Conservation (phyloP, 2,797 vertebrate genomes). For the Phoxinus dragarum region DNA sequence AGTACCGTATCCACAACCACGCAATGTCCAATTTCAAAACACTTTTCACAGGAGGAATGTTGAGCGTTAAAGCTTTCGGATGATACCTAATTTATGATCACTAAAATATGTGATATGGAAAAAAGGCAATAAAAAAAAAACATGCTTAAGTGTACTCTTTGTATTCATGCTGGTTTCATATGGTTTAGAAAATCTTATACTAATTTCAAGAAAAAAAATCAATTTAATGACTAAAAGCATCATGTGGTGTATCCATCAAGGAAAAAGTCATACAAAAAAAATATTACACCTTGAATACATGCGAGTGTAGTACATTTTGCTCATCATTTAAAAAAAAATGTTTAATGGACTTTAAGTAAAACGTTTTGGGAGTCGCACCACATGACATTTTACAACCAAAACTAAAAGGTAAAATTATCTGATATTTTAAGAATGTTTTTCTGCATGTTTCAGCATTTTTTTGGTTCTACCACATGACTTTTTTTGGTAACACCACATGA, state of each 20-base stretch:
- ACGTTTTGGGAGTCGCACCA: neutral
- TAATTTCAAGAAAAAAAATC: neutral
- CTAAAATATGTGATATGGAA: neutral
- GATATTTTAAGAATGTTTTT: neutral
- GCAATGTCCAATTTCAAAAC: neutral
- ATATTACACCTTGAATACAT: no score
- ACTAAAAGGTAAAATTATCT: neutral
- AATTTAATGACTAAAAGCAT: neutral
- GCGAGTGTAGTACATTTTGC: no score
- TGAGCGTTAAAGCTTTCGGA: neutral
- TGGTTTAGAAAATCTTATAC: neutral
- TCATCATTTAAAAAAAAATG: no score
- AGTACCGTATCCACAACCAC: neutral
- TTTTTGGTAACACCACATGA: neutral
- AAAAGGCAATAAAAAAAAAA: neutral
- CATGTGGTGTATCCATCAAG: neutral
- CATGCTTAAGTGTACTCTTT: neutral
- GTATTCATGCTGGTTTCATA: neutral
- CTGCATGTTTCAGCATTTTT: no score
- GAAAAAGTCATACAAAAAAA: neutral
- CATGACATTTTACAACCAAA: neutral
- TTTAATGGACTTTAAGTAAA: no score
- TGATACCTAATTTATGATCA: neutral
- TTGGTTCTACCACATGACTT: neutral
- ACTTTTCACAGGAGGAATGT: neutral